Base-by-base conservation (phyloP, 1,140 invertebrate genomes). In the Popillia japonica region DNA sequence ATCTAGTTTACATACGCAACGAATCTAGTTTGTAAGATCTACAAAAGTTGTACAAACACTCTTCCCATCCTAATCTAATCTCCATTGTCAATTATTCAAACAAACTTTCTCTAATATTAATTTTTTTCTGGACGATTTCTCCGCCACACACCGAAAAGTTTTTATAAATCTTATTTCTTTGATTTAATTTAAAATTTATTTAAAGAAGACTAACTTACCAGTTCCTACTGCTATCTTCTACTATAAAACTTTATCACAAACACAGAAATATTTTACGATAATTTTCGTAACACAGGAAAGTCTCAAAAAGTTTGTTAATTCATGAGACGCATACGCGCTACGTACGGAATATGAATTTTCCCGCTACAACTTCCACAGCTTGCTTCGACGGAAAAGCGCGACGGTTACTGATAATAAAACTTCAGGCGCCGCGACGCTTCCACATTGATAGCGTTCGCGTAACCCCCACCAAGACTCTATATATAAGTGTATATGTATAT, bases 381-480 rank as follows among this genome's bases (percentile, higher is more conserved):
- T 55, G 48, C 48, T n/a, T 14, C 48, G 14, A 55, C 17, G 14
- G 48, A 17, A 17, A 55, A 55, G 48, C 48, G 48, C 48, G 48
- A 3, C 48, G 48, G 48, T 55, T 55, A 55, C 48, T 55, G 48
- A 55, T 55, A 55, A 55, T 55, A 55, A 55, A 55, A 55, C 14
- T 55, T 17, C 48, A 55, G 48, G 48, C 48, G 48, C 17, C 48
- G 48, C 48, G 48, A 55, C 48, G 48, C 48, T 55, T n/a, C 48
- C 48, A 55, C 48, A 17, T 55, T 55, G 48, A 55, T 55, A 55
- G 48, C 48, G 48, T 55, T 55, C 48, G 10, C 11, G 1, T 55
- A 14, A 55, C 48, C 48, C 48, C 48, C 48, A 55, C 48, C 48
- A 55, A 55, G 2, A 2, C 27, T 34, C 27, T 34, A 34, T 34